A percentile compares a stretch with the other conserved stretches of the same genome.
phyloP scores from a whole-genome alignment of 2,888 invertebrate species.

The Salpingus planirostris region DNA sequence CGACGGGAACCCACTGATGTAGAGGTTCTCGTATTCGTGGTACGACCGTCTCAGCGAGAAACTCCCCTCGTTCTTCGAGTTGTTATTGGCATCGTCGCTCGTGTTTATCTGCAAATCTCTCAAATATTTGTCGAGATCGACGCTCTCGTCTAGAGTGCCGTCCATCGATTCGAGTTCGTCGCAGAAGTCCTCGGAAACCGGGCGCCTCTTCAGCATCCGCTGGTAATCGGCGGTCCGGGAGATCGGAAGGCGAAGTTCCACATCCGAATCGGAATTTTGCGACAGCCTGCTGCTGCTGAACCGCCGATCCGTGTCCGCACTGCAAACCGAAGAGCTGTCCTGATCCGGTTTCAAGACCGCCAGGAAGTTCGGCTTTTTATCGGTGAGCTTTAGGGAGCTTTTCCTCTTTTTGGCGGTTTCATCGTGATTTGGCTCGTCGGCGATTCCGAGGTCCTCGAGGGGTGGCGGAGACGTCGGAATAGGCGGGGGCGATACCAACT shows the following conservation, averaged over 20 bases:
- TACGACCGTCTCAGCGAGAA: constrained; percentile 8
- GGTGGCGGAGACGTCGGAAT: constrained; percentile 69
- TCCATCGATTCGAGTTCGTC: constrained; percentile 55
- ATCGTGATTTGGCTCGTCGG: constrained; percentile 19
- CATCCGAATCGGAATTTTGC: constrained; percentile 43
- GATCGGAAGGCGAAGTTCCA: constrained; percentile 29
- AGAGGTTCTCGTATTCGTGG: constrained; percentile 36
- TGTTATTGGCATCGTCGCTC: constrained; percentile 12
- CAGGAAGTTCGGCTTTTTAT: no score
- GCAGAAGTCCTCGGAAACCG: constrained; percentile 65
- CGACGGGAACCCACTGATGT: constrained; percentile 19
- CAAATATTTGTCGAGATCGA: constrained; percentile 61
- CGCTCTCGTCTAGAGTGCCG: constrained; percentile 47
- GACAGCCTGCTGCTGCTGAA: constrained; percentile 21
- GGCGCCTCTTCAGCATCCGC: constrained; percentile 52
- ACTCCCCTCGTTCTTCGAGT: constrained; percentile 6
- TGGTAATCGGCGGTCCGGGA: constrained; percentile 25
- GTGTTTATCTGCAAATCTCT: constrained; percentile 54
- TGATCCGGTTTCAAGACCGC: no score
- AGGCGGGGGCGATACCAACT: constrained; percentile 69
- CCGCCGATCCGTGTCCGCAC: constrained; percentile 23
- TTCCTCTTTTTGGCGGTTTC: constrained; percentile 16
- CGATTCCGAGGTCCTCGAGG: constrained; percentile 54
- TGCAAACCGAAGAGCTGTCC: constrained; percentile 25
- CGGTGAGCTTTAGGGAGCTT: constrained; percentile 10